Evolutionary conservation across 1,140 invertebrate species (phyloP), one percentile per base, ranked within the genome.

Genomic region (Lepeophtheirus salmonis): DNA sequence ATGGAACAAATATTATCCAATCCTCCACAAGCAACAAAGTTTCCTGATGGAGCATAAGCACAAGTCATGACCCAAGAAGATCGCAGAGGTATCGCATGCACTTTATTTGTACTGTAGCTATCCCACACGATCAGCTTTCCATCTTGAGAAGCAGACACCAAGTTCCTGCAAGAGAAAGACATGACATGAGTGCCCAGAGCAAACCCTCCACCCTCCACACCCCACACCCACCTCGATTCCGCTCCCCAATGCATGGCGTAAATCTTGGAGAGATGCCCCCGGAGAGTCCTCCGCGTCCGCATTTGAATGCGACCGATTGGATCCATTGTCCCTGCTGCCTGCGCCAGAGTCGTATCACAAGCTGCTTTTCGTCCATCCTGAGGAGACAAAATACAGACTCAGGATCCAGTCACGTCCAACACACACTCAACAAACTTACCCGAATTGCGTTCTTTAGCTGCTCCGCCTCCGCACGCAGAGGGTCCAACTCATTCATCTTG

Each of bases 51-150:
- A 60, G 92, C 91, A 75, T 97, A 97, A 67, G 92, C 91, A 80
- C 92, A 97, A 51, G 92, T 97, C 92, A 97, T 97, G 63, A 97
- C 92, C 92, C 92, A 97, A 67, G 88, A 91, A 49, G 90, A 95
- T 68, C 91, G 83, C 67, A 97, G 76, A 65, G 91, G 91, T 73
- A 97, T 96, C 66, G 91, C 91, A 75, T 97, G 91, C 69, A 96
- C 89, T 79, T 96, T 96, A 78, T 95, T 95, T 69, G 91, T 97
- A 66, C 90, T 95, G 74, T 95, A 94, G 71, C 86, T 89, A 77
- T 97, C 91, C 91, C 91, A 97, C 62, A 97, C 90, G 67, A 97
- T 96, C 68, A 97, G 79, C 76, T 97, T 97, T 69, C 91, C 91
- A 77, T 97, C 91, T 71, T 81, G 78, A 64, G 82, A 92, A 64